Evolutionary conservation across 2,113 vertebrate species (phyloP).

Genomic region (Mus pahari): DNA sequence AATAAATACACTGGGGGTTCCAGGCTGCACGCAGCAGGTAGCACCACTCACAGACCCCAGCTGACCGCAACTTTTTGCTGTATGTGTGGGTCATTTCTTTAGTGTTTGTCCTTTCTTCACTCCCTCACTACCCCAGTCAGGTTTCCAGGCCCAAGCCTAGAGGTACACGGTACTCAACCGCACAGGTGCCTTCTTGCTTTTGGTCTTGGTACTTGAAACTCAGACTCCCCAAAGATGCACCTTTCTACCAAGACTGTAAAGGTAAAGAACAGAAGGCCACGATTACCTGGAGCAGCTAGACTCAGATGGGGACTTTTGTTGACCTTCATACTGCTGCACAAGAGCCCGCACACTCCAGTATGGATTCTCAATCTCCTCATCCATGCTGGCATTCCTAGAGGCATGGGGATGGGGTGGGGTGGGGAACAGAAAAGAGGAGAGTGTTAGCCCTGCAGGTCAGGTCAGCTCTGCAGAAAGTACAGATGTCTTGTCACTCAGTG

Average conservation of each 20-base stretch:
- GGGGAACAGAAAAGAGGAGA: neutral
- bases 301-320: slow-evolving; percentile 84
- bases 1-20: neutral
- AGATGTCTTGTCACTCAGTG: neutral
- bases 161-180: no score
- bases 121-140: neutral
- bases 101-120: neutral
- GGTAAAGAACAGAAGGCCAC: neutral
- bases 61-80: neutral
- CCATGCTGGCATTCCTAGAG: slow-evolving; percentile 87
- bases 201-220: neutral
- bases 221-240: neutral
- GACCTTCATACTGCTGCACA: slow-evolving; percentile 96
- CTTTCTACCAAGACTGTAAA: neutral
- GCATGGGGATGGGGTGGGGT: neutral
- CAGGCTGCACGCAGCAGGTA: neutral
- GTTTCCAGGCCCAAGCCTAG: neutral
- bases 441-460: slow-evolving; percentile 1
- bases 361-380: slow-evolving; percentile 90
- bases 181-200: neutral
- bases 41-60: neutral
- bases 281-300: slow-evolving; percentile 88
- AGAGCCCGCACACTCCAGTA: slow-evolving; percentile 94
- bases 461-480: neutral
- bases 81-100: neutral